phyloP scores from a whole-genome alignment of 2,888 invertebrate genomes.

The Luperina testacea region DNA sequence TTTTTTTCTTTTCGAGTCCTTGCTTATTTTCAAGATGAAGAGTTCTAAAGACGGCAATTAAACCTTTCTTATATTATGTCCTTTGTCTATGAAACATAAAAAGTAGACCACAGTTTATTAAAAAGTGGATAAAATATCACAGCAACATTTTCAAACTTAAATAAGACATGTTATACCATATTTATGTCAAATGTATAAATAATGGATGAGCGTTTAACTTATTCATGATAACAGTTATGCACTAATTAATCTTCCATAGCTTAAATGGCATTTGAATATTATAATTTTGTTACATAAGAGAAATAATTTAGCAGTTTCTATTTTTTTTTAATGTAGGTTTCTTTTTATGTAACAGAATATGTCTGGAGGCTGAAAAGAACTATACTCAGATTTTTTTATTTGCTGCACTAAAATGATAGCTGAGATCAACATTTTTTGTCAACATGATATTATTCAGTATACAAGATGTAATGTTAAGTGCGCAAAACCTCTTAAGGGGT shows the following conservation, averaged over 20 bases:
- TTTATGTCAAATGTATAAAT: neutral
- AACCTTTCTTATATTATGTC: neutral
- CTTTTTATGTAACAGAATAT: neutral
- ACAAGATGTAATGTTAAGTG: too few relatives aligned
- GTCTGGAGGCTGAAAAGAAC: neutral
- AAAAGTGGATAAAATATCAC: neutral
- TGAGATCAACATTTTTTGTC: neutral
- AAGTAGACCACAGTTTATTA: neutral
- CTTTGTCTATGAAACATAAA: neutral
- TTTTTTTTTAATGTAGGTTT: neutral
- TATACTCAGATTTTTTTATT: neutral
- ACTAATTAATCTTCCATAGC: neutral
- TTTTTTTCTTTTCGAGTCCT: neutral
- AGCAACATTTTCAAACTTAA: neutral
- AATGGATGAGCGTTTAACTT: slow-evolving; percentile 31
- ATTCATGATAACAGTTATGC: slow-evolving; percentile 10
- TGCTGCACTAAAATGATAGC: neutral
- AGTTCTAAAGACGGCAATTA: neutral
- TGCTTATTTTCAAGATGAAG: slow-evolving; percentile 5
- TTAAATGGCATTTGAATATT: neutral
- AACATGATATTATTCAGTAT: too few relatives aligned
- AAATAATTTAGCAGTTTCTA: neutral
- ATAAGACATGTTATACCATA: neutral
- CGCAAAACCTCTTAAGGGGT: too few relatives aligned
- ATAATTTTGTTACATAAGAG: slow-evolving; percentile 24